Base-by-base conservation (phyloP, 2,888 invertebrate genomes). In the Ophraella communa region DNA sequence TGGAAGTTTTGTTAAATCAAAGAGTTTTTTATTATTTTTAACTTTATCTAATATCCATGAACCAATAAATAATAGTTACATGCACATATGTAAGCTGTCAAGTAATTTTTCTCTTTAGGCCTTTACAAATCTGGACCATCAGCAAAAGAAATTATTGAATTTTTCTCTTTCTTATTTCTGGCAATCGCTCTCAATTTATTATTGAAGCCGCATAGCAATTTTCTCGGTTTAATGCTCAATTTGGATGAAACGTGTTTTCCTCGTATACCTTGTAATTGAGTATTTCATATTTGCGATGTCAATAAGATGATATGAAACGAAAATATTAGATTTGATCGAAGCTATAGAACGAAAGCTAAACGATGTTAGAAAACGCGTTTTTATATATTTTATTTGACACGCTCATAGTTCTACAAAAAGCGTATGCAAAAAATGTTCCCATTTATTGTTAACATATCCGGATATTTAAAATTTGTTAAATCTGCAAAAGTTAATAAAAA, bases 191-290 rank as follows among this genome's bases (percentile, higher is more conserved):
- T 20, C 59, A 51, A 59, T 59, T 59, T 59, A 39, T 59, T 39
- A 11, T 30, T 51, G 51, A 51, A n/a, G 39, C 51, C 33, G 30
- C 59, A 8, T 18, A 56, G 30, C 62, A 51, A 56, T 62, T 62
- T 56, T 49, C 42, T 47, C 21, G 52, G 56, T 51, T 49, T 51
- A 39, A 62, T 49, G 62, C 51, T 55, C 56, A 57, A 62, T 56
- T 62, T 62, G 42, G 62, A 49, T 23, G 44, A 51, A 45, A 62
- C 56, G 56, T 44, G 51, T 24, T 51, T 52, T 51, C 56, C n/a
- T 62, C 42, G 7, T 39, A 39, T 39, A 39, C 39, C 17, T 17
- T 17, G 39, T 39, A 39, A 39, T 39, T 14, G 14, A 1, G 39
- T 39, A 39, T 39, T 39, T 39, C 14, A 39, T 14, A 14, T 39